phyloP scores from a whole-genome alignment of 2,888 invertebrate genomes.

The Agrochola lota region DNA sequence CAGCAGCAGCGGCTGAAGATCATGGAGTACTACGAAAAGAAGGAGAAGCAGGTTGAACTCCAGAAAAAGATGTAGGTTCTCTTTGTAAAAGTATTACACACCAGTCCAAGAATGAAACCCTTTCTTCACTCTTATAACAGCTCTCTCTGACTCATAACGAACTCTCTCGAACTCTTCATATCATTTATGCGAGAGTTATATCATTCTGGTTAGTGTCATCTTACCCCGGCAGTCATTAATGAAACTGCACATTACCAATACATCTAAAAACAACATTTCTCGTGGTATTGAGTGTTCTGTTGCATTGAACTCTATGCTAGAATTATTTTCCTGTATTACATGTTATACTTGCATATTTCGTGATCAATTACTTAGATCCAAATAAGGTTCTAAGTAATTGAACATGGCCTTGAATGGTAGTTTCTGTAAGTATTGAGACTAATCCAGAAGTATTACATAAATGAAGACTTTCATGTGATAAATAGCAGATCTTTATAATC shows the following conservation, averaged over 20 bases:
- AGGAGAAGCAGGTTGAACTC: slow-evolving; percentile 99
- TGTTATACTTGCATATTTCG: background rate
- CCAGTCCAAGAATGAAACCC: background rate
- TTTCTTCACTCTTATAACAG: background rate
- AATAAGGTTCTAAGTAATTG: background rate
- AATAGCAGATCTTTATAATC: background rate
- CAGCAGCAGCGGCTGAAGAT: slow-evolving; percentile 99
- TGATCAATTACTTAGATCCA: background rate
- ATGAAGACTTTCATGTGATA: slow-evolving; percentile 8
- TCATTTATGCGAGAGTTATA: background rate
- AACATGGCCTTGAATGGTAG: slow-evolving; percentile 32
- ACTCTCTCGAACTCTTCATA: background rate
- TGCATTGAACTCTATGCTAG: background rate
- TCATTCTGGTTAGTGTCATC: background rate
- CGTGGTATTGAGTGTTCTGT: background rate
- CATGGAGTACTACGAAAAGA: slow-evolving; percentile 99
- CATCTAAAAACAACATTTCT: background rate
- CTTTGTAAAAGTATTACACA: slow-evolving; percentile 16
- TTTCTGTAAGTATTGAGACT: slow-evolving; percentile 1
- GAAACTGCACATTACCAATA: background rate
- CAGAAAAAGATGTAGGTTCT: slow-evolving; percentile 98
- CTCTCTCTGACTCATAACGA: too few relatives aligned
- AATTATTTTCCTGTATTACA: background rate
- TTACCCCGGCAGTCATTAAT: background rate
- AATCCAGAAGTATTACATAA: slow-evolving; percentile 25